Conservation (phyloP, 1,140 invertebrate genomes). For the Octopus bimaculoides region DNA sequence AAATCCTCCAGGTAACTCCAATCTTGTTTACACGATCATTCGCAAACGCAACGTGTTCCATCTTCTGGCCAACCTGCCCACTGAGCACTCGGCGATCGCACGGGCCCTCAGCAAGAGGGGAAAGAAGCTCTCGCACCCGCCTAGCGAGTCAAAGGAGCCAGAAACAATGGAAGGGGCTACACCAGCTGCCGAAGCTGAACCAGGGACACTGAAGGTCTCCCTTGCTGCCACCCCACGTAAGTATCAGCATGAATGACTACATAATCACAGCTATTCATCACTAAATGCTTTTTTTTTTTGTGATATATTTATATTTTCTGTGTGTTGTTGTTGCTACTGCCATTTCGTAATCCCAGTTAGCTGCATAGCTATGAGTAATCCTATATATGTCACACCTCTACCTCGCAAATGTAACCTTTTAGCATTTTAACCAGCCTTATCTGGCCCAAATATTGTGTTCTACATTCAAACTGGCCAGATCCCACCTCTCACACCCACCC, state of each 20-base stretch:
- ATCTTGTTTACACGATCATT: conserved; percentile 98
- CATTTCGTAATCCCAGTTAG: no score
- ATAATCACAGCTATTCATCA: background rate
- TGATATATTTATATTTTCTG: no score
- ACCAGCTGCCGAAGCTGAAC: conserved; percentile 70
- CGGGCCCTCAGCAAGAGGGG: conserved; percentile 74
- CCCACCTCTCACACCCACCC: no score
- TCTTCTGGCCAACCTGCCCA: conserved; percentile 90
- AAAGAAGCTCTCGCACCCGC: conserved; percentile 53
- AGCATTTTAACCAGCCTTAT: no score
- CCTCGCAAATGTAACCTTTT: no score
- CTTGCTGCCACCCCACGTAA: conserved; percentile 81
- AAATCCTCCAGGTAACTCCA: conserved; percentile 77
- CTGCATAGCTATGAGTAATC: no score
- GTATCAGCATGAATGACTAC: conserved; percentile 11
- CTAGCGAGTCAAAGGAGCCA: conserved; percentile 39
- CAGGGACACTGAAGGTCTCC: conserved; percentile 76
- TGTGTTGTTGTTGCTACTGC: no score
- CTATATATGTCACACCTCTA: no score
- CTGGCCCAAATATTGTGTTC: no score
- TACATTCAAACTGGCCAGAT: no score
- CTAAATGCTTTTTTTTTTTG: no score
- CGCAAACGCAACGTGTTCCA: conserved; percentile 97
- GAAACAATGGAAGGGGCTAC: conserved; percentile 80
- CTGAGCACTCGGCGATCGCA: conserved; percentile 83